Percentiles rank a stretch among this genome's conserved stretches.
These are phyloP conservation scores for Orthosia cruda DNA, from an alignment of 2,888 invertebrate species.

Conservation along the genomic window DNA sequence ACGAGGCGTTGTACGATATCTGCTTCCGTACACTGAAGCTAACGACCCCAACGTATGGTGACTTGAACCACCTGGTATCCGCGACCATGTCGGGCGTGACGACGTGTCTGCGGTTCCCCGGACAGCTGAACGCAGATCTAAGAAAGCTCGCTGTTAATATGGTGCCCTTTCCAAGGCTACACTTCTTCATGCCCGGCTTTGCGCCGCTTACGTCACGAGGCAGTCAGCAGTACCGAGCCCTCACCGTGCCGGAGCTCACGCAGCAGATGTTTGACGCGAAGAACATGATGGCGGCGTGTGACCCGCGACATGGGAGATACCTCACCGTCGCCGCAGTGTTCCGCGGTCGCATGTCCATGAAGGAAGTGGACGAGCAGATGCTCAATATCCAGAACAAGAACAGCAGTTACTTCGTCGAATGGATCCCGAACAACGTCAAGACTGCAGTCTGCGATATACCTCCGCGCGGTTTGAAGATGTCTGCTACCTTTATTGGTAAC, in stretches of 20 bases:
- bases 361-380: conserved; percentile 97
- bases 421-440: conserved; percentile 96
- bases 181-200: conserved; percentile 92
- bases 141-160: conserved; percentile 87
- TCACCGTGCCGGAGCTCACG: conserved; percentile 97
- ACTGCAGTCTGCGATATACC: conserved; percentile 96
- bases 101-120: conserved; percentile 87
- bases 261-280: conserved; percentile 98
- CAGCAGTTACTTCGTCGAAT: conserved; percentile 95
- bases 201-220: conserved; percentile 95
- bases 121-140: conserved; percentile 94
- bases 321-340: conserved; percentile 97
- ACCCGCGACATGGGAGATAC: conserved; percentile 97
- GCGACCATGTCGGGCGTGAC: conserved; percentile 88
- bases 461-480: conserved; percentile 95
- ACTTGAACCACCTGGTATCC: conserved; percentile 92
- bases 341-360: conserved; percentile 98
- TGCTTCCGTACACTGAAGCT: conserved; percentile 95
- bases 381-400: conserved; percentile 95
- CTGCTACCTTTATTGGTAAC: conserved; percentile 97
- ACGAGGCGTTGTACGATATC: conserved; percentile 95
- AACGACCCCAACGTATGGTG: conserved; percentile 95
- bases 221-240: conserved; percentile 96
- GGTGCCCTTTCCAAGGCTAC: conserved; percentile 94
- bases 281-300: conserved; percentile 99